Evolutionary conservation across 2,797 vertebrate species (phyloP), one percentile per base, ranked within the genome.

Genomic region (Bovichtus variegatus): DNA sequence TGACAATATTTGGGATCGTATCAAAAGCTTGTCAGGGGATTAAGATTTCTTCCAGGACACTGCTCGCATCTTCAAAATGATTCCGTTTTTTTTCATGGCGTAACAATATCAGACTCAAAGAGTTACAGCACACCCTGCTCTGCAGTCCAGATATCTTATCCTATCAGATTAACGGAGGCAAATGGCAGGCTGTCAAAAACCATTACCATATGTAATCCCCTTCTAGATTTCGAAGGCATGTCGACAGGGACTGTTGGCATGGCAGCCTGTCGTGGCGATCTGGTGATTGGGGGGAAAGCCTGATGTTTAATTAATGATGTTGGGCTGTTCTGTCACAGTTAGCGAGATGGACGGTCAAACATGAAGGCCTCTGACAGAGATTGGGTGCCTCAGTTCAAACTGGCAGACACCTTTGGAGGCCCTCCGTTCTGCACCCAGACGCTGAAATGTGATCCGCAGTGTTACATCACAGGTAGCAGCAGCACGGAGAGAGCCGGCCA

Each of bases 301-400:
- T 90, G 95, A 96, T 96, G 96, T 96, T 96, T 97, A 97, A 97
- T 97, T 97, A 97, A 97, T 97, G 96, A 96, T 93, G 95, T 96
- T 96, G 95, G 95, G 96, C 95, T 94, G 92, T 94, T 95, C 96
- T 97, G 96, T 97, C 96, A 96, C 94, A 93, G 94, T 96, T 95
- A 95, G 95, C 91, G 92, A 96, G 96, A 96, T 94, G 94, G 96
- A 95, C 95, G 94, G 94, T 93, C 93, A 96, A 95, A 96, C 93
- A 94, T 93, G 94, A 91, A 90, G 94, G 94, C 58, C 94, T 94
- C 92, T 94, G 95, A 96, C 95, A 96, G 95, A 93, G 93, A 96
- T 91, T 91, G 94, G 95, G 70, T 41, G 65, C 84, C 71, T 87
- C 67, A 62, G 94, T 93, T 93, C 89, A 93, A 92, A 82, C 90